phyloP scores from a whole-genome alignment of 2,113 vertebrate species.

The Grallaria varia region DNA sequence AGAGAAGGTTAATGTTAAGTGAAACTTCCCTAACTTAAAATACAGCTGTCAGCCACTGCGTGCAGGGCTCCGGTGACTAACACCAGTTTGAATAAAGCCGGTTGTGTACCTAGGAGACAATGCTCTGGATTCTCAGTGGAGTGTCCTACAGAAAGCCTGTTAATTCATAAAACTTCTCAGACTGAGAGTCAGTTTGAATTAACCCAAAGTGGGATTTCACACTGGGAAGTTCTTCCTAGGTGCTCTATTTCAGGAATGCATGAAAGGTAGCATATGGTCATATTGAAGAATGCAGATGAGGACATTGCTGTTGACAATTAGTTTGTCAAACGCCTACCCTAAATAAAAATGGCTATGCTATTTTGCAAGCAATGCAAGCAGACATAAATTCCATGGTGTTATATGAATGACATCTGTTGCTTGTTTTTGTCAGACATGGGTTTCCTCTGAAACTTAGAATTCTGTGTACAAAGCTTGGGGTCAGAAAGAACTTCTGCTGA shows the following conservation, averaged over 20 bases:
- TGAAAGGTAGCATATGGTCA: not conserved
- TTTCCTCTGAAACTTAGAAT: not conserved
- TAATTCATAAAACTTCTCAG: not conserved
- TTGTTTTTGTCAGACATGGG: fast-evolving
- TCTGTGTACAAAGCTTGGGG: not conserved
- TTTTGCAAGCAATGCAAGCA: not conserved
- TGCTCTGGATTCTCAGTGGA: not conserved
- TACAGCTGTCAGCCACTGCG: not conserved
- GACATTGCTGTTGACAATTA: not conserved
- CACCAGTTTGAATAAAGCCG: not conserved
- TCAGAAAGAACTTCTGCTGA: not conserved
- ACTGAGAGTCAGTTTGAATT: not conserved
- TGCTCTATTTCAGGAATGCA: not conserved
- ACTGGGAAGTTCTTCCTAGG: not conserved
- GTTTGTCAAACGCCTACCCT: not conserved
- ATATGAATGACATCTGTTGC: not conserved
- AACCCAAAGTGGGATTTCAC: not conserved
- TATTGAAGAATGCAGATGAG: not conserved
- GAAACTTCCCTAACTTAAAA: not conserved
- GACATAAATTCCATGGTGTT: not conserved
- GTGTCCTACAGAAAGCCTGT: not conserved
- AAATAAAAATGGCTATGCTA: not conserved
- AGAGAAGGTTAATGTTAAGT: not conserved
- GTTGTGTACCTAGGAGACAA: not conserved
- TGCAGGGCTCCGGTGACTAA: not conserved